A percentile compares a stretch with the other conserved stretches of the same genome.
Evolutionary conservation across 1,140 invertebrate species (phyloP).

Genomic region (Ceratitis capitata): DNA sequence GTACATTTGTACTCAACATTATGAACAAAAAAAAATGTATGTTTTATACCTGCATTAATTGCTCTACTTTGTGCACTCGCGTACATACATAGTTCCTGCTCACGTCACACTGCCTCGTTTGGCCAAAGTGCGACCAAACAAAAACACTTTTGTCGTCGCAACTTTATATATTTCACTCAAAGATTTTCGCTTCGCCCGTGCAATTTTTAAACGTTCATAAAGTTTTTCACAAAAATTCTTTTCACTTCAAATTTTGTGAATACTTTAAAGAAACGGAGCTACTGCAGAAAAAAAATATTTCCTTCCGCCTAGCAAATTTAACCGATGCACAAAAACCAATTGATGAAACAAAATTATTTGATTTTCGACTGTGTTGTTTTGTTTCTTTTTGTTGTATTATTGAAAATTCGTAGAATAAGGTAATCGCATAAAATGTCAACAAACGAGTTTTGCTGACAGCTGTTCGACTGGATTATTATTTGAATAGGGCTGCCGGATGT

Average conservation of each 20-base stretch:
- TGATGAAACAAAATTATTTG: background rate
- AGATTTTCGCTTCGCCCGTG: background rate
- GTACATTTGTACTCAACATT: background rate
- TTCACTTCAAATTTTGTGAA: background rate
- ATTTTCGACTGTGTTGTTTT: background rate
- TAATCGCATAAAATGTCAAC: conserved; percentile 1
- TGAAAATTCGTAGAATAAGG: background rate
- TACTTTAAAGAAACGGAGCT: background rate
- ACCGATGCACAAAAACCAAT: background rate
- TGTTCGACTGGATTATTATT: background rate
- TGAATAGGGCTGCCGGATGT: background rate
- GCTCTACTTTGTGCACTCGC: background rate
- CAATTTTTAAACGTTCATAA: background rate
- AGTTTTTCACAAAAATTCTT: background rate
- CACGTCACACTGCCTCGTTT: conserved; percentile 7
- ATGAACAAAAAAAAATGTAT: background rate
- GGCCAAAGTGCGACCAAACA: conserved; percentile 10
- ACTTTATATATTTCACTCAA: background rate
- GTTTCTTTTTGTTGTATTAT: background rate
- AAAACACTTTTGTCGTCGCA: background rate
- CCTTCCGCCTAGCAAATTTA: background rate
- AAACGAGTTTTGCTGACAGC: conserved; percentile 5
- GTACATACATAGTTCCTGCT: background rate
- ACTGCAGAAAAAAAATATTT: background rate
- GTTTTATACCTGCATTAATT: background rate